These are phyloP conservation scores for Harmothoe impar DNA, from an alignment of 2,888 invertebrate species.

Conservation along the genomic window DNA sequence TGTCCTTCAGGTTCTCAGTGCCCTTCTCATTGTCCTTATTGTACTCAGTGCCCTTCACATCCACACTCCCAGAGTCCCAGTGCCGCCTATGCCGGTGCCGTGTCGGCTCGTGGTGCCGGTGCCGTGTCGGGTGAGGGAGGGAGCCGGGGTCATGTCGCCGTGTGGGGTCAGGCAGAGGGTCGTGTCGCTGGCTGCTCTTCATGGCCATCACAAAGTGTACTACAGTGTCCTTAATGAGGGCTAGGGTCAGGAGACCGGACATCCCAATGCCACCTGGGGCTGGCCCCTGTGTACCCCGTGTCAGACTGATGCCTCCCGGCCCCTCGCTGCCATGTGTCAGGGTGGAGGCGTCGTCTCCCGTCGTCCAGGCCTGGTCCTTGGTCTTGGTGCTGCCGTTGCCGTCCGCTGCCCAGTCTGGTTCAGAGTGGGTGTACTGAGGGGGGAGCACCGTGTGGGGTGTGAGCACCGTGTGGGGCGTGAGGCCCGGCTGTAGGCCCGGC, in stretches of 20 bases:
- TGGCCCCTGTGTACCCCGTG: too few species aligned
- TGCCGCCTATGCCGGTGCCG: too few species aligned
- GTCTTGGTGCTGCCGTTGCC: neutral
- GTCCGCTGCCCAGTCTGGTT: neutral
- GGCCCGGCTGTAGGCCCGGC: neutral
- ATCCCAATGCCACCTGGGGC: neutral
- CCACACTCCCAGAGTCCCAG: too few species aligned
- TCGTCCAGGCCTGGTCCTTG: neutral
- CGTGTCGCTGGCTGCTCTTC: neutral
- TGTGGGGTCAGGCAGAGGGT: neutral
- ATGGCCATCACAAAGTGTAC: conserved; percentile 52
- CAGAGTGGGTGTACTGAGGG: neutral
- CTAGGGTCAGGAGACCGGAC: conserved; percentile 37
- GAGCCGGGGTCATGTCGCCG: too few species aligned
- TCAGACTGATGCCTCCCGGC: neutral
- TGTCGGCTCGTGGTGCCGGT: too few species aligned
- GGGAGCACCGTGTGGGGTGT: neutral
- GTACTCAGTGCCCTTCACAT: too few species aligned
- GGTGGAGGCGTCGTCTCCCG: neutral
- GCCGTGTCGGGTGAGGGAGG: neutral
- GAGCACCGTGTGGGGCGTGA: neutral
- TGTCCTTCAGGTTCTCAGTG: neutral
- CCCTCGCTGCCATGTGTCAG: neutral
- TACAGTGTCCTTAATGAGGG: conserved; percentile 43
- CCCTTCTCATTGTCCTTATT: neutral